phyloP scores from a whole-genome alignment of 2,797 vertebrate species.

The Spizella passerina region DNA sequence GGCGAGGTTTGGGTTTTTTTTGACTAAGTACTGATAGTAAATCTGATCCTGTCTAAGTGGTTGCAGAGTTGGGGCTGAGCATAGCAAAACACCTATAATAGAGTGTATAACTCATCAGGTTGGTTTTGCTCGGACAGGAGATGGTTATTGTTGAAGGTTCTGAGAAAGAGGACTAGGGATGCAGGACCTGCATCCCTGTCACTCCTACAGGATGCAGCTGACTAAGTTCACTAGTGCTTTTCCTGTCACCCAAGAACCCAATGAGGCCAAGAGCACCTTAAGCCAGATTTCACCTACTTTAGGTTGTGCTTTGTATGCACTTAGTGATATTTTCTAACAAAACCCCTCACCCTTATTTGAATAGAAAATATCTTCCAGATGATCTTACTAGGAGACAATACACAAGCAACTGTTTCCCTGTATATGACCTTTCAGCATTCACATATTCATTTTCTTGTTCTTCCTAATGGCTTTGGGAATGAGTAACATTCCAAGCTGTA shows the following conservation, averaged over 20 bases:
- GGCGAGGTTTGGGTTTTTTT: neutral
- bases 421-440: neutral
- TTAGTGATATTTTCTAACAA: neutral
- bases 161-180: fast-evolving
- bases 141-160: neutral
- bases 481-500: neutral
- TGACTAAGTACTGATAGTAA: neutral
- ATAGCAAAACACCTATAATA: neutral
- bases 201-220: neutral
- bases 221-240: neutral
- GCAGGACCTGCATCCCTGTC: neutral
- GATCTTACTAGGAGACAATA: neutral
- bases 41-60: neutral
- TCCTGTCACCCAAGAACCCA: neutral
- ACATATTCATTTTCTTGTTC: neutral
- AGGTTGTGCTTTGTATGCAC: neutral
- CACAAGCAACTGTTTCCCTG: neutral
- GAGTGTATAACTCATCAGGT: neutral
- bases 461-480: neutral
- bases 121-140: neutral
- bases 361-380: neutral
- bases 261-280: neutral
- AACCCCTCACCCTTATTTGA: neutral
- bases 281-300: neutral
- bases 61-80: neutral